Evolutionary conservation across 2,888 invertebrate species (phyloP), one percentile per base, ranked within the genome.

Genomic region (Schrankia costaestrigalis): DNA sequence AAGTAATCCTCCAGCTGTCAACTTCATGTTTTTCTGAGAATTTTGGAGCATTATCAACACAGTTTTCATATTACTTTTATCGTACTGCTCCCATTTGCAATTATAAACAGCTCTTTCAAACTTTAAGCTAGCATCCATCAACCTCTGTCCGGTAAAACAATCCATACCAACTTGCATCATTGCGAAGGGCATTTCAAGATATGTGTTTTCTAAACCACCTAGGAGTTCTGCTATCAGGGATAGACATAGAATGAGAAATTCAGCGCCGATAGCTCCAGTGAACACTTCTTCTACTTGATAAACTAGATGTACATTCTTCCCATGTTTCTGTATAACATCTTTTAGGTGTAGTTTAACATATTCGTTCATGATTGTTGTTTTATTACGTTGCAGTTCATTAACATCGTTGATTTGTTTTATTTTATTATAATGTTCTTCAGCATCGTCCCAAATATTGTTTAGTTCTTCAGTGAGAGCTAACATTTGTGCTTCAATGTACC

Each of bases 81-180:
- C 63, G 12, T 78, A 79, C 10, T 72, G 71, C 48, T 82, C 81
- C 81, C 82, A 83, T 17, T 73, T 63, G 22, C 74, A 76, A 19
- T 54, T 53, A 18, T 80, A 82, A 0, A 82, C 66, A 0, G 80
- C 69, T 0, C 39, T 35, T 26, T 75, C 72, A 11, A 82, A 78
- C 0, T 33, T 27, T 0, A 46, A 10, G 34, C 66, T 68, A 0
- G 80, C 76, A n/a, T 81, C 75, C 28, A 73, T 67, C 0, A 82
- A 42, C 1, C 63, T 58, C 39, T 81, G 82, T 0, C 82, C 82
- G 1, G 61, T 61, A 1, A 65, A 57, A 41, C 81, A 81, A 38
- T 78, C 78, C 52, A 75, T 68, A 0, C 58, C 65, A 0, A 75
- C 61, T 39, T 64, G 58, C 3, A 30, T 23, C 2, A 28, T 23